Evolutionary conservation across 1,140 invertebrate genomes (phyloP).

Genomic region (honey bee (Apis mellifera)): Amel_HAv3.1 CM009931.2:20900001-20900500

Average conservation of each 20-base stretch:
- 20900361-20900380: too few species aligned
- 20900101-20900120: background rate
- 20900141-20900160: background rate
- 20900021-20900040: conserved; percentile 7
- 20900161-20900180: background rate
- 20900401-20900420: background rate
- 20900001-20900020: conserved; percentile 27
- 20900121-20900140: background rate
- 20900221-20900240: too few species aligned
- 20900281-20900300: too few species aligned
- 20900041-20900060: conserved; percentile 26
- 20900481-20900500: background rate
- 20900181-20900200: too few species aligned
- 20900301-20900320: too few species aligned
- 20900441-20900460: background rate
- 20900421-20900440: background rate
- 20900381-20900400: background rate
- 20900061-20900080: conserved; percentile 3
- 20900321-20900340: too few species aligned
- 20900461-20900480: too few species aligned
- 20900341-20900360: background rate
- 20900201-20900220: too few species aligned
- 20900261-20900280: too few species aligned
- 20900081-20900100: background rate
- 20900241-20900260: too few species aligned